Evolutionary conservation across 2,888 invertebrate species (phyloP).

Genomic region (Cecidostiba fungosa): DNA sequence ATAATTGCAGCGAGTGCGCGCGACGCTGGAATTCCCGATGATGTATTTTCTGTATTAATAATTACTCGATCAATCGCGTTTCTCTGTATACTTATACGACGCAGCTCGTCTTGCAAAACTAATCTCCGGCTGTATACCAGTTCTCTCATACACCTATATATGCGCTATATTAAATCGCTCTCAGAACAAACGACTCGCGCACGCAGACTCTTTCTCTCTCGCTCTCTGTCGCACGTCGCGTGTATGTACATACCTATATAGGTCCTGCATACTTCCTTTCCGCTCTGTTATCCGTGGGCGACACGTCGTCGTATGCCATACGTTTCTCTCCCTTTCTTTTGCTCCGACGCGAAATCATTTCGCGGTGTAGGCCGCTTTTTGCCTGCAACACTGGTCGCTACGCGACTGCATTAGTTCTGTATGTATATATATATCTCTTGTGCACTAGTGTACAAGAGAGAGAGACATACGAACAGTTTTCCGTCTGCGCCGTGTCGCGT

Average conservation of each 20-base stretch:
- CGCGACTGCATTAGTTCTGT: neutral
- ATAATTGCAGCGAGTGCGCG: neutral
- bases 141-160: neutral
- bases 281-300: neutral
- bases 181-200: neutral
- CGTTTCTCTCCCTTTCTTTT: neutral
- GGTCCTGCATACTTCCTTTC: neutral
- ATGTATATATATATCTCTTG: neutral
- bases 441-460: neutral
- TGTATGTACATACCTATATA: too few species aligned
- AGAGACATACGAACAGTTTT: neutral
- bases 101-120: neutral
- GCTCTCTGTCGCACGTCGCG: neutral
- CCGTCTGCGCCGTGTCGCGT: conserved; percentile 22
- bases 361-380: conserved; percentile 5
- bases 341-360: neutral
- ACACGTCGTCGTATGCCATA: neutral
- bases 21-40: neutral
- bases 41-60: neutral
- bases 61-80: neutral
- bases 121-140: neutral
- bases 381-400: neutral
- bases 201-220: neutral
- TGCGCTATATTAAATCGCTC: too few species aligned
- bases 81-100: neutral